Percentiles rank a stretch among this genome's conserved stretches.
Evolutionary conservation across 2,888 invertebrate species (phyloP).

Genomic region (Eilema depressum): DNA sequence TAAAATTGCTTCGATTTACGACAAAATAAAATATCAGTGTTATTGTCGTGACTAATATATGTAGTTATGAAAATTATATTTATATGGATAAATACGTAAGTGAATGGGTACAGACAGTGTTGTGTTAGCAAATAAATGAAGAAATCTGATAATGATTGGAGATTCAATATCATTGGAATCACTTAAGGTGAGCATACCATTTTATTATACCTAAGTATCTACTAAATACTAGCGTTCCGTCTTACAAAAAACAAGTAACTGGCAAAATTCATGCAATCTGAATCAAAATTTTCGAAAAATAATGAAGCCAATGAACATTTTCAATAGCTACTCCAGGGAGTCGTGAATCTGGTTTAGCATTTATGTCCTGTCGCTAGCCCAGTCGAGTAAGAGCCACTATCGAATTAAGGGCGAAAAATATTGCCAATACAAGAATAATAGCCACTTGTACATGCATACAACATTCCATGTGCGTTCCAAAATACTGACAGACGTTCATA

Average conservation of each 20-base stretch:
- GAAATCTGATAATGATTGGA: slow-evolving; percentile 42
- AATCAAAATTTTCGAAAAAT: slow-evolving; percentile 1
- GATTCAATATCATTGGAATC: slow-evolving; percentile 39
- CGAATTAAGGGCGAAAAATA: slow-evolving; percentile 49
- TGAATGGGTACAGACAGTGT: slow-evolving; percentile 33
- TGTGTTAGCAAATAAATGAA: slow-evolving; percentile 24
- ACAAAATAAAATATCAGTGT: slow-evolving; percentile 25
- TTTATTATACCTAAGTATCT: neutral
- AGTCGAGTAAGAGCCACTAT: slow-evolving; percentile 43
- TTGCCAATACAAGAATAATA: slow-evolving; percentile 50
- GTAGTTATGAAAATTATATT: slow-evolving; percentile 47
- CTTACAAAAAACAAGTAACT: neutral
- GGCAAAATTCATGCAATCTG: neutral
- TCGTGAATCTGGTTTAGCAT: slow-evolving; percentile 25
- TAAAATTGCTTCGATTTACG: neutral
- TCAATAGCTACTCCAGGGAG: slow-evolving; percentile 20
- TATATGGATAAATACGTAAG: slow-evolving; percentile 41
- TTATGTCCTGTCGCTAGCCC: slow-evolving; percentile 28
- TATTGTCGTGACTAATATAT: slow-evolving; percentile 44
- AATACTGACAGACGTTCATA: slow-evolving; percentile 5
- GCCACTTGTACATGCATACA: slow-evolving; percentile 22
- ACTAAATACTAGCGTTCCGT: neutral
- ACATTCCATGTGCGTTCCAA: slow-evolving; percentile 3
- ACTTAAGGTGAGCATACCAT: slow-evolving; percentile 46
- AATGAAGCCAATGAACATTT: slow-evolving; percentile 15